These are phyloP conservation scores for Augiades crinisus DNA, from an alignment of 2,888 invertebrate species.

Conservation along the genomic window DNA sequence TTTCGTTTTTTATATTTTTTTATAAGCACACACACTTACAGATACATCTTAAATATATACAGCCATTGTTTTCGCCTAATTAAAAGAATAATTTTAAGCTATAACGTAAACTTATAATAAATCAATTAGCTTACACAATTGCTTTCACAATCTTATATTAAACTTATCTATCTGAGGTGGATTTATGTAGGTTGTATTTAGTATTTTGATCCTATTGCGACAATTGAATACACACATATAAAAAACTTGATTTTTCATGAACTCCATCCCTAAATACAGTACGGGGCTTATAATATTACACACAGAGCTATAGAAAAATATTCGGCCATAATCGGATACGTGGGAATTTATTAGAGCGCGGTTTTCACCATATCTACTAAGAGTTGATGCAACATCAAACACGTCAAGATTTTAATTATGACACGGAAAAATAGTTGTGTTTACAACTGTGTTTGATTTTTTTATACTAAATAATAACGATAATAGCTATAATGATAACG, in stretches of 20 bases:
- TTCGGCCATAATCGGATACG: too few relatives aligned
- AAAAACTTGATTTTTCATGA: constrained; percentile 4
- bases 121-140: background rate
- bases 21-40: constrained; percentile 6
- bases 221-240: background rate
- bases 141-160: background rate
- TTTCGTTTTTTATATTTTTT: constrained; percentile 9
- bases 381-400: too few relatives aligned
- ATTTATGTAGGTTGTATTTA: constrained; percentile 68
- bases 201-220: constrained; percentile 44
- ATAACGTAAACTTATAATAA: background rate
- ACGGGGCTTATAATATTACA: too few relatives aligned
- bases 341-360: too few relatives aligned
- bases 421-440: too few relatives aligned
- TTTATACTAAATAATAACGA: too few relatives aligned
- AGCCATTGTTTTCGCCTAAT: constrained; percentile 15
- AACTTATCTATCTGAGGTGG: constrained; percentile 57
- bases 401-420: too few relatives aligned
- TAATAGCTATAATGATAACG: too few relatives aligned
- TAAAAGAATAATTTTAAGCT: background rate
- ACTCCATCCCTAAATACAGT: background rate
- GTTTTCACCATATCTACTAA: too few relatives aligned
- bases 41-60: constrained; percentile 10
- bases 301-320: too few relatives aligned
- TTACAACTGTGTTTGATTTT: too few relatives aligned